phyloP scores from a whole-genome alignment of 2,797 vertebrate species.

The Hippoglossus hippoglossus region DNA sequence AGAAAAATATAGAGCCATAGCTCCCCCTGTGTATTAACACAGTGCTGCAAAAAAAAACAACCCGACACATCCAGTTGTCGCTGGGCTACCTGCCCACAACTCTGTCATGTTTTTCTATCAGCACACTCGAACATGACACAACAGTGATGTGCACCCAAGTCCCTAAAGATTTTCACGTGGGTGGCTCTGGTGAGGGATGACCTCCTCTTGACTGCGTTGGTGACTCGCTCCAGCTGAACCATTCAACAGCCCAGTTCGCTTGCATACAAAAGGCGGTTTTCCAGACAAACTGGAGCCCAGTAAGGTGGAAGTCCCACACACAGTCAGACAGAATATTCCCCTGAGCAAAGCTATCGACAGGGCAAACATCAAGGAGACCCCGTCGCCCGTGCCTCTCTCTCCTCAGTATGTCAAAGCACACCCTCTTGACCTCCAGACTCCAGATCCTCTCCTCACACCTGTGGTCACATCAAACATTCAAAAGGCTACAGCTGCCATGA shows the following conservation, averaged over 20 bases:
- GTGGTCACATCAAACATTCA: constrained; percentile 78
- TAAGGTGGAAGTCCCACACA: constrained; percentile 41
- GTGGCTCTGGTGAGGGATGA: constrained; percentile 19
- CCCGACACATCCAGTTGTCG: constrained; percentile 30
- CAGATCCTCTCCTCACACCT: constrained; percentile 68
- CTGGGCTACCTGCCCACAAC: constrained; percentile 45
- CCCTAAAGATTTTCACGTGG: neutral
- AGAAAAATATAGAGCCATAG: constrained; percentile 44
- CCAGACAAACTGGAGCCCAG: constrained; percentile 57
- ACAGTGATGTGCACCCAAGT: neutral
- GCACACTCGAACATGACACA: constrained; percentile 18
- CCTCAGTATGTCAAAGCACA: constrained; percentile 78
- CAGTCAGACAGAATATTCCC: constrained; percentile 68
- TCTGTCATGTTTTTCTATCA: constrained; percentile 29
- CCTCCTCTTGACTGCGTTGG: constrained; percentile 12
- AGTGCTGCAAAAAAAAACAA: constrained; percentile 32
- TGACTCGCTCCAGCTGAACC: constrained; percentile 19
- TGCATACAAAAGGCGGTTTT: constrained; percentile 30
- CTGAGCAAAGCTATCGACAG: constrained; percentile 75
- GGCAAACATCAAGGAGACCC: constrained; percentile 79
- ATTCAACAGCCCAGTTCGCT: constrained; percentile 29
- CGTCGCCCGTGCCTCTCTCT: constrained; percentile 57
- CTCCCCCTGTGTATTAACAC: constrained; percentile 59
- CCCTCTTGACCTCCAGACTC: constrained; percentile 77
- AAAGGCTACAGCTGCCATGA: constrained; percentile 26